Base-by-base conservation (phyloP, 2,113 vertebrate genomes). In the Oxygymnocypris stewartii region DNA sequence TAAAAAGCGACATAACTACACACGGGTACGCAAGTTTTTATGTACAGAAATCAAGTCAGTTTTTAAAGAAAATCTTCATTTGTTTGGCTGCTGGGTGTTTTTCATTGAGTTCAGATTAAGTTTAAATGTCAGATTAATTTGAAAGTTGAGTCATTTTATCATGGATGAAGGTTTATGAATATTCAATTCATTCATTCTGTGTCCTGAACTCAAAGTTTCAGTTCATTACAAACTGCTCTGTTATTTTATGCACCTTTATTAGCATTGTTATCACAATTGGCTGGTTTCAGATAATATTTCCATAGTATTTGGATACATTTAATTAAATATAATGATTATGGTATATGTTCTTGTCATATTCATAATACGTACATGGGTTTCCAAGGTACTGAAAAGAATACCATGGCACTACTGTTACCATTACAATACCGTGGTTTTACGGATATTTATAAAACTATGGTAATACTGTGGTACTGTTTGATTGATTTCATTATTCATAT, bases 31-130 rank as follows among this genome's bases (percentile, higher is more conserved):
- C 12, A 25, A 2, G 31, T n/a, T 10, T 82, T n/a, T 25, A 25
- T 74, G 44, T 4, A n/a, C 28, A 31, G 31, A 37, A 12, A 31
- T 51, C 23, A 12, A 6, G 5, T 54, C 2, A 4, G 1, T 71
- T 82, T 82, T 44, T 5, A 11, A 37, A 57, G 25, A 57, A 11
- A 40, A 35, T 1, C 49, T 35, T 78, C 16, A 20, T 18, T 79
- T 10, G 73, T 57, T 78, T 79, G 49, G 16, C n/a, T 79, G n/a
- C 49, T 79, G 28, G 20, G 28, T 79, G 76, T 79, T 79, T n/a
- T 79, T 79, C 76, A 35, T 9, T 51, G 75, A 47, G 49, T 79
- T 76, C 5, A 76, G 73, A 47, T 76, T 47, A 8, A 76, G 13
- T 44, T 47, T 47, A 25, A 28, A 76, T 47, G 42, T 76, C 42